Evolutionary conservation across 2,888 invertebrate genomes (phyloP).

Genomic region (Anthophora plumipes): DNA sequence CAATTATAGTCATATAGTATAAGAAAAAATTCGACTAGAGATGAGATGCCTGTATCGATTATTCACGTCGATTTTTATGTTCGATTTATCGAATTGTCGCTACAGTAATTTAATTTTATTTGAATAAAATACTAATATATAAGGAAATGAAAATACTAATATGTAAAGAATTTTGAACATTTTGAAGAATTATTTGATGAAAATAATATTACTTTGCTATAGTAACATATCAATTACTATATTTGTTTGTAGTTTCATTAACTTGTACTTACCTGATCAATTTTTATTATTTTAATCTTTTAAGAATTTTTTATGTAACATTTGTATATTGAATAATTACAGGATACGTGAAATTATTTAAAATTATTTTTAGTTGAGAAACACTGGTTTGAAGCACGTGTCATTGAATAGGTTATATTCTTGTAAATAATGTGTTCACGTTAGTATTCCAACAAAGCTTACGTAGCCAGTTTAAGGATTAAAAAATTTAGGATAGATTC

Average conservation of each 20-base stretch:
- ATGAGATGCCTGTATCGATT: slow-evolving; percentile 11
- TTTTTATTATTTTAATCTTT: no score
- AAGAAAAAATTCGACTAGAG: slow-evolving; percentile 16
- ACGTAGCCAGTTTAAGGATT: background rate
- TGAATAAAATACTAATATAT: background rate
- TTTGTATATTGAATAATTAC: background rate
- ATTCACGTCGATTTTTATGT: slow-evolving; percentile 22
- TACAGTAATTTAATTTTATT: slow-evolving; percentile 5
- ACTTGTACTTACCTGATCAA: background rate
- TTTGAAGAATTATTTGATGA: background rate
- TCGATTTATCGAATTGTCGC: slow-evolving; percentile 35
- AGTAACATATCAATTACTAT: background rate
- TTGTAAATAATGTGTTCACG: background rate
- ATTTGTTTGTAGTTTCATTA: background rate
- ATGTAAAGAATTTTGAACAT: background rate
- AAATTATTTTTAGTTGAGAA: slow-evolving; percentile 16
- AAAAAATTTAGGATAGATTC: background rate
- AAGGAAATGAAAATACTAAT: no score
- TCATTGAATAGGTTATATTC: background rate
- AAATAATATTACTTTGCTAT: background rate
- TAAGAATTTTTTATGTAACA: background rate
- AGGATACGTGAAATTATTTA: background rate
- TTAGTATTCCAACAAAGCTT: background rate
- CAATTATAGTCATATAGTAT: slow-evolving; percentile 16
- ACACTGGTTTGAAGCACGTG: slow-evolving; percentile 32